Conservation (phyloP, 2,888 invertebrate genomes). For the Drosophila mimica region DNA sequence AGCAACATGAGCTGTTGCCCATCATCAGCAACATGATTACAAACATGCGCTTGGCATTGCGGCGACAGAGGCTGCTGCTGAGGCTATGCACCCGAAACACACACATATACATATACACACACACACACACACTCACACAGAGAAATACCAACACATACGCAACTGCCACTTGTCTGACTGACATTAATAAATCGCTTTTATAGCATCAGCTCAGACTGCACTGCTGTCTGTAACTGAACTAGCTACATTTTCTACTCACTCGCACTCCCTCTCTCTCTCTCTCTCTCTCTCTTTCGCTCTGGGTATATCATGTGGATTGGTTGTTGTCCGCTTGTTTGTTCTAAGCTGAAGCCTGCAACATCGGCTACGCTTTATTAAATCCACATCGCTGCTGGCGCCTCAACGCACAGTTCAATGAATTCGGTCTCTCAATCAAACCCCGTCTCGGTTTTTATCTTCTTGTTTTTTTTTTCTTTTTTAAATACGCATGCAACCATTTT, state of each 20-base stretch:
- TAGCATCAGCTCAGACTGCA: conserved; percentile 60
- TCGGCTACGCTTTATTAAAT: conserved; percentile 70
- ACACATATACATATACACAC: conserved; percentile 4
- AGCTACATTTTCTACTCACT: conserved; percentile 27
- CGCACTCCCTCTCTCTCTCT: conserved; percentile 4
- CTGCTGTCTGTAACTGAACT: conserved; percentile 48
- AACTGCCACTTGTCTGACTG: conserved; percentile 73
- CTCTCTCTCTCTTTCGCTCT: conserved; percentile 7
- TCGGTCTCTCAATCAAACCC: conserved; percentile 1
- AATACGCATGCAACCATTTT: conserved; percentile 34
- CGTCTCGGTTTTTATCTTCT: neutral
- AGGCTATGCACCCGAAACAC: conserved; percentile 42
- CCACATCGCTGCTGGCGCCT: conserved; percentile 68
- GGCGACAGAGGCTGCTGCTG: conserved; percentile 16
- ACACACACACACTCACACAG: neutral
- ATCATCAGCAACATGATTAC: conserved; percentile 72
- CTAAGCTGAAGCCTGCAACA: conserved; percentile 46
- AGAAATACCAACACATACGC: conserved; percentile 10
- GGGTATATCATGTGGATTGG: conserved; percentile 7
- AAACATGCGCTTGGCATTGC: conserved; percentile 63
- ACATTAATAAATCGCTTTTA: conserved; percentile 81
- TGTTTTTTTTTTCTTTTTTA: conserved; percentile 27
- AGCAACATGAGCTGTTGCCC: conserved; percentile 68
- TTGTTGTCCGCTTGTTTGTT: conserved; percentile 50
- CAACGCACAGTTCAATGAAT: conserved; percentile 62